Conservation (phyloP, 2,113 vertebrate genomes). For the Terrapene triunguis region DNA sequence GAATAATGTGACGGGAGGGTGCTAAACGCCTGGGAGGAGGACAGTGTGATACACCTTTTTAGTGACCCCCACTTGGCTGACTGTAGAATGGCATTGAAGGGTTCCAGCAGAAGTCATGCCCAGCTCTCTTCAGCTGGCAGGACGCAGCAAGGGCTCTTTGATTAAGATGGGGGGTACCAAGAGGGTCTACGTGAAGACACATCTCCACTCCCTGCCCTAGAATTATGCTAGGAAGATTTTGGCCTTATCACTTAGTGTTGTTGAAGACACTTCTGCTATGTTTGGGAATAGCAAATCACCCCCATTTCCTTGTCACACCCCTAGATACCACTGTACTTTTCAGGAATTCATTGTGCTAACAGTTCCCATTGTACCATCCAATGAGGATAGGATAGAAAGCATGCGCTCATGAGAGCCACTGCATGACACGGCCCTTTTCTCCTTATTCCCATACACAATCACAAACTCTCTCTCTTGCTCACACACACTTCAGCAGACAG, state of each 20-base stretch:
- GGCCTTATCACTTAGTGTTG: not conserved
- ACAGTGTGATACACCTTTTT: not conserved
- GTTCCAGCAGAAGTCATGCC: not conserved
- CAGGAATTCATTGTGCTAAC: accelerated
- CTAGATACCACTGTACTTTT: not conserved
- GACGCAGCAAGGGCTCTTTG: not conserved
- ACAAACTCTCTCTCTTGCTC: not conserved
- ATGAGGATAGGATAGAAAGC: not conserved
- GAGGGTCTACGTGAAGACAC: not conserved
- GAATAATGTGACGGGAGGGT: not conserved
- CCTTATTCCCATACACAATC: too few relatives aligned
- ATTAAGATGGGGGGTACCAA: not conserved
- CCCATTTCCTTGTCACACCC: accelerated
- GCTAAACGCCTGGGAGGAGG: not conserved
- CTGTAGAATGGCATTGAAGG: not conserved
- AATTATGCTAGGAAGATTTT: not conserved
- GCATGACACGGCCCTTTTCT: not conserved
- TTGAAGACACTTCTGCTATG: not conserved
- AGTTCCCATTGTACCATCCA: not conserved
- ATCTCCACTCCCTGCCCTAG: not conserved
- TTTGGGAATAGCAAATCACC: not conserved
- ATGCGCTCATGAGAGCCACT: accelerated
- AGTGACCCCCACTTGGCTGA: not conserved
- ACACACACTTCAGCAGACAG: accelerated
- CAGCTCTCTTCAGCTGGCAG: not conserved